Conservation (phyloP, 30 jellyfish, hydroid and myxozoan genomes). For the Hydractinia echinata region DNA sequence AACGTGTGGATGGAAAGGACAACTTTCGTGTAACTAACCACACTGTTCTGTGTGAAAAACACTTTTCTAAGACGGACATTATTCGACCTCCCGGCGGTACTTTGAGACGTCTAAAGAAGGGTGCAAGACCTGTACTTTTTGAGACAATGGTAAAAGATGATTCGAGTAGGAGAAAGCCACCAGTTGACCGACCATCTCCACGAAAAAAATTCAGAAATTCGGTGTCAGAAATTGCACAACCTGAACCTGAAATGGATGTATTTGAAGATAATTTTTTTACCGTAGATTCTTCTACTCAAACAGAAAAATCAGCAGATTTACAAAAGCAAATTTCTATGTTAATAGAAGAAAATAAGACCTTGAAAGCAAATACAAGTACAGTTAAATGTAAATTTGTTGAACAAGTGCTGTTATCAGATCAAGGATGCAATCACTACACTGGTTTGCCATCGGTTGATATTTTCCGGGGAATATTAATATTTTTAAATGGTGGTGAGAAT, state of each 20-base stretch:
- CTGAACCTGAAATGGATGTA: not conserved
- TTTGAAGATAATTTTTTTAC: not conserved
- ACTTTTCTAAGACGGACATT: not conserved
- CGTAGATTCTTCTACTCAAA: conserved; percentile 2
- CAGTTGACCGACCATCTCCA: not conserved
- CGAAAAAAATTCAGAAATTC: not conserved
- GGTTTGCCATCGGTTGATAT: conserved; percentile 1
- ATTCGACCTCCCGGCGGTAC: not conserved
- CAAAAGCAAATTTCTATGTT: not conserved
- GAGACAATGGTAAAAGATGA: not conserved
- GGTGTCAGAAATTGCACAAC: not conserved
- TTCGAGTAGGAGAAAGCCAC: not conserved
- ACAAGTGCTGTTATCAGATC: conserved; percentile 10
- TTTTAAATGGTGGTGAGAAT: conserved; percentile 6
- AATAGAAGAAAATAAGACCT: not conserved
- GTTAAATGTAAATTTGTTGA: not conserved
- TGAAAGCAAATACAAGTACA: not conserved
- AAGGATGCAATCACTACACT: conserved; percentile 12
- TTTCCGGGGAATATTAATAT: not conserved
- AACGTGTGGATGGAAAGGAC: conserved; percentile 14
- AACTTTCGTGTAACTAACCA: conserved; percentile 13
- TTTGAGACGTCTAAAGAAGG: not conserved
- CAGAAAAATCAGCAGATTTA: not conserved
- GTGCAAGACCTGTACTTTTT: not conserved
- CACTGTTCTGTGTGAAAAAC: conserved; percentile 9